These are phyloP conservation scores for Drosophila pullipes DNA, from an alignment of 2,888 invertebrate genomes.

Conservation along the genomic window DNA sequence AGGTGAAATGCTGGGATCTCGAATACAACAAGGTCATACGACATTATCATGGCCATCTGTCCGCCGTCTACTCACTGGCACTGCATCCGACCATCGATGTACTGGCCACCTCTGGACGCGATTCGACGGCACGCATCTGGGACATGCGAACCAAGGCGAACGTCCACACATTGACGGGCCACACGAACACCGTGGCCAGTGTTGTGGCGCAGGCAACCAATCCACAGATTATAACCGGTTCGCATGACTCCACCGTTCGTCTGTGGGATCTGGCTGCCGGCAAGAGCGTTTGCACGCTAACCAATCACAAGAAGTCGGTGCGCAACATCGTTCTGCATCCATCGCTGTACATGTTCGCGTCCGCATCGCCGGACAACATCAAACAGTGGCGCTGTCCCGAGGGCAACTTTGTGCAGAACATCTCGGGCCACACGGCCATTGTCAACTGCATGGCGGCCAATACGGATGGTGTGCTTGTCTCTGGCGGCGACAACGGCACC, in stretches of 20 bases:
- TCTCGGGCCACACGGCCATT: constrained; percentile 98
- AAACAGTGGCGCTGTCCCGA: constrained; percentile 99
- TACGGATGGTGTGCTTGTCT: constrained; percentile 97
- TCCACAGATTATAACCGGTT: constrained; percentile 97
- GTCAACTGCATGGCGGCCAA: constrained; percentile 98
- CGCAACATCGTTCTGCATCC: constrained; percentile 92
- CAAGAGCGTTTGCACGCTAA: constrained; percentile 96
- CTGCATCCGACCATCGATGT: constrained; percentile 96
- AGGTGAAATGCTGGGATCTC: constrained; percentile 99
- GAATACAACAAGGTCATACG: constrained; percentile 99
- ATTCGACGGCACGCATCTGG: constrained; percentile 98
- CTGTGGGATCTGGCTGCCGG: constrained; percentile 99
- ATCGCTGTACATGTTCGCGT: constrained; percentile 95
- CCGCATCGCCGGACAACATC: constrained; percentile 99
- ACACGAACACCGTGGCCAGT: constrained; percentile 98
- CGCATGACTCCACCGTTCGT: constrained; percentile 98
- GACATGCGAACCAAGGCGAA: constrained; percentile 99
- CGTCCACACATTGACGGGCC: constrained; percentile 97
- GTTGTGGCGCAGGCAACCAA: constrained; percentile 96
- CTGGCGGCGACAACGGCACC: constrained; percentile 99
- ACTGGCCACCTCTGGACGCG: constrained; percentile 96
- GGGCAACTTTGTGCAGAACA: constrained; percentile 98
- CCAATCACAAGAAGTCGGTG: constrained; percentile 99
- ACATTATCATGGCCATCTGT: constrained; percentile 99
- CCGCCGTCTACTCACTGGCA: constrained; percentile 96